Evolutionary conservation across 2,888 invertebrate genomes (phyloP).

Genomic region (Plagodis pulveraria): DNA sequence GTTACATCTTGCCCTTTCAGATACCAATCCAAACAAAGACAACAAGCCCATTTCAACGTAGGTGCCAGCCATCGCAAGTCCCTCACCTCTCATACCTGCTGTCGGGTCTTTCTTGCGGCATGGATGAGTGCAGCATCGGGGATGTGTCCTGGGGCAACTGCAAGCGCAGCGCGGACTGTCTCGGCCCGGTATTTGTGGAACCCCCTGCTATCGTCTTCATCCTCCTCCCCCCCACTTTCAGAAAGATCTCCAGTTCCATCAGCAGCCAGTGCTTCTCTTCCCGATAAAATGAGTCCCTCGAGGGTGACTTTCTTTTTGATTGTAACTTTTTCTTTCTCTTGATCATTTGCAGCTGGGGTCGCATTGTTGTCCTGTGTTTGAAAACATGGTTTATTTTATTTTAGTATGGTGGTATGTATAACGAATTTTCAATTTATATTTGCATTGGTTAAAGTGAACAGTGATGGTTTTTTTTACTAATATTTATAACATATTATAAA

Average conservation of each 20-base stretch:
- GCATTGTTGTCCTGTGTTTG: constrained; percentile 50
- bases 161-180: constrained; percentile 90
- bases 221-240: constrained; percentile 83
- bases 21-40: no score
- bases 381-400: constrained; percentile 9
- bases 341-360: constrained; percentile 47
- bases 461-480: no score
- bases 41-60: constrained; percentile 12
- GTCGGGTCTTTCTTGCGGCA: constrained; percentile 97
- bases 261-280: constrained; percentile 93
- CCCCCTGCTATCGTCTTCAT: constrained; percentile 70
- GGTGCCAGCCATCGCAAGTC: constrained; percentile 80
- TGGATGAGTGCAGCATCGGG: constrained; percentile 99
- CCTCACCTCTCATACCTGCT: constrained; percentile 93
- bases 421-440: not conserved
- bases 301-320: constrained; percentile 75
- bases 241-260: constrained; percentile 88
- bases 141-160: constrained; percentile 93
- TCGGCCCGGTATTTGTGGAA: constrained; percentile 85
- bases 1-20: no score
- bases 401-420: not conserved
- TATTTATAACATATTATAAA: no score
- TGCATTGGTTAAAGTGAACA: not conserved
- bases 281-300: constrained; percentile 88
- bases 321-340: constrained; percentile 46